Base-by-base conservation (phyloP, 2,888 invertebrate species). In the Campoplex capitator region DNA sequence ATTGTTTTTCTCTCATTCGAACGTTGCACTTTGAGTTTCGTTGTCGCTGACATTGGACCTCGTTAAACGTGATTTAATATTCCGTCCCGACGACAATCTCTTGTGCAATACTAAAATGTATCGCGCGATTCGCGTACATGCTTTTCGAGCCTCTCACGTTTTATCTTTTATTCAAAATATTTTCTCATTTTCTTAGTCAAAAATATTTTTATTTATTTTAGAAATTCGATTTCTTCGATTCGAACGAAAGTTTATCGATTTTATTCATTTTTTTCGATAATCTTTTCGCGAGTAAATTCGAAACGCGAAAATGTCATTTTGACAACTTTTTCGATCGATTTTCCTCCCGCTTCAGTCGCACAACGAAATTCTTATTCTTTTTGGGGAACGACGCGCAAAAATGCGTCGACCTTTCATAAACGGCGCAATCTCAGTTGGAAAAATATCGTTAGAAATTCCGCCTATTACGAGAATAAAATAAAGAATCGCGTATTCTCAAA, bases 41-140 rank as follows among this genome's bases (percentile, higher is more conserved):
- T 82, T 74, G 54, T 13, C 32, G 68, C 62, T 83, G 75, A 83
- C 83, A 76, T 86, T 82, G 51, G 86, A 86, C 83, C 79, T 83
- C 56, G 82, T 74, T 65, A 35, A 62, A 56, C 77, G 62, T 16
- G 23, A 75, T 75, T 62, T 75, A 45, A 73, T 62, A n/a, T 23
- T 67, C 51, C 51, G 45, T 9, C 42, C 13, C 51, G 65, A 56
- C 54, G 58, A 75, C 58, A 48, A 76, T 83, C 79, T 18, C 8
- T 86, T 56, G 56, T 38, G 71, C 32, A 79, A 85, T 62, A 38
- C 6, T 38, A 23, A 23, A 70, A 82, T 75, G 56, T 32, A 79
- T 78, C 58, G 2, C 58, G 2, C 71, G 70, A 56, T 38, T 56
- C 16, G 18, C 18, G 42, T 28, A n/a, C 18, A 45, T 18, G 45